Percentiles rank a stretch among this genome's conserved stretches.
Conservation (phyloP, 1,140 invertebrate genomes). For the Eciton burchellii region DNA sequence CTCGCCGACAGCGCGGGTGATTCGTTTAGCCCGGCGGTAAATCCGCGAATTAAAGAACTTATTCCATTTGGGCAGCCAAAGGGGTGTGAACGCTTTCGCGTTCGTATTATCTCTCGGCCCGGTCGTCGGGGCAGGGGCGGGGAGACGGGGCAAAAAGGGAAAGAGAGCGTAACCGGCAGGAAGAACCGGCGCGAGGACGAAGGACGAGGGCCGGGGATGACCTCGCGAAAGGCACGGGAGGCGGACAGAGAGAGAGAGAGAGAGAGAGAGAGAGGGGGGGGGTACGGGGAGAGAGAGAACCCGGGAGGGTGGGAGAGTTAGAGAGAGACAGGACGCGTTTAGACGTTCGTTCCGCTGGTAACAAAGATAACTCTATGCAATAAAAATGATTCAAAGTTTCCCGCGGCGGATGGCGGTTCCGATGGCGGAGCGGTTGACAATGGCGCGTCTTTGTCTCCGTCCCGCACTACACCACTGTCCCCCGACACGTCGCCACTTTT, state of each 20-base stretch:
- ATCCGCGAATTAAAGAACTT: constrained; percentile 86
- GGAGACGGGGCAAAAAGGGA: constrained; percentile 64
- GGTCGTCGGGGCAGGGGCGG: constrained; percentile 66
- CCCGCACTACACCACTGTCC: constrained; percentile 61
- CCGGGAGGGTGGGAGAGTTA: constrained; percentile 57
- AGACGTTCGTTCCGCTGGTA: constrained; percentile 85
- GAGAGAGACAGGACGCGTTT: constrained; percentile 79
- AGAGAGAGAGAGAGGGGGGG: constrained; percentile 51
- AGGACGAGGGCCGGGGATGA: constrained; percentile 55
- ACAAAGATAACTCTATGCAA: constrained; percentile 87
- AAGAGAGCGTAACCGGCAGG: constrained; percentile 47
- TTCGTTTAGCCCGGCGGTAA: constrained; percentile 79
- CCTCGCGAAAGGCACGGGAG: constrained; percentile 53
- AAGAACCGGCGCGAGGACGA: constrained; percentile 52
- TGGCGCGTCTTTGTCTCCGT: constrained; percentile 85
- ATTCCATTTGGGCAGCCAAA: constrained; percentile 86
- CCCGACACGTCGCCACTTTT: constrained; percentile 72
- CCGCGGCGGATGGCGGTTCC: constrained; percentile 86
- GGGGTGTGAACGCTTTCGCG: constrained; percentile 86
- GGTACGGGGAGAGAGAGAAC: constrained; percentile 57
- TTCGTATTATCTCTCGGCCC: constrained; percentile 84
- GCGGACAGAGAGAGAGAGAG: constrained; percentile 63
- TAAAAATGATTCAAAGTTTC: constrained; percentile 87
- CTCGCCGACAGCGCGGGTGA: constrained; percentile 73
- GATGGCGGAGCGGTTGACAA: constrained; percentile 85